These are phyloP conservation scores for Harpagus bidentatus DNA, from an alignment of 2,113 vertebrate genomes.

Conservation along the genomic window DNA sequence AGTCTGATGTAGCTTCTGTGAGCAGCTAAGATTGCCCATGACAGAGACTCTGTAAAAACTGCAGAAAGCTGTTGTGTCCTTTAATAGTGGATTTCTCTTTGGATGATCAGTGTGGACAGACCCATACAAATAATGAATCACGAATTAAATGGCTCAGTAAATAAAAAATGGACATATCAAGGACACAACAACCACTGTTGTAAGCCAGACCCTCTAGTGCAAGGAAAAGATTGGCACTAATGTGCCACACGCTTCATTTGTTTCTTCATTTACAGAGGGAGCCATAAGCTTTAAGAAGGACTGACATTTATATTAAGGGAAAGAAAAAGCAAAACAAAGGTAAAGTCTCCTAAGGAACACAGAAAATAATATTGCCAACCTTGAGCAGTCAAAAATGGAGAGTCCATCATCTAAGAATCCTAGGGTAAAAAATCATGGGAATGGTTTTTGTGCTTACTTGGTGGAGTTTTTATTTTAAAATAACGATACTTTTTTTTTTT, in stretches of 20 bases:
- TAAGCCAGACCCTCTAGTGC: neutral
- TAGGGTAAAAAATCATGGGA: neutral
- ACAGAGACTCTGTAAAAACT: neutral
- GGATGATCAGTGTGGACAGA: neutral
- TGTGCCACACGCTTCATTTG: slow-evolving; percentile 50
- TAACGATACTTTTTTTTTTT: neutral
- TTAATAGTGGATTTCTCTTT: neutral
- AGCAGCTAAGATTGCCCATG: neutral
- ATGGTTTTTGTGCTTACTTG: neutral
- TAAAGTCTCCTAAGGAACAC: neutral
- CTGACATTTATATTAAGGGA: slow-evolving; percentile 37
- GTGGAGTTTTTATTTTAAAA: neutral
- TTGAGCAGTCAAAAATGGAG: neutral
- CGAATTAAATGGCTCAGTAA: slow-evolving; percentile 42
- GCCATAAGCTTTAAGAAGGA: slow-evolving; percentile 42
- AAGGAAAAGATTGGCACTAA: slow-evolving; percentile 35
- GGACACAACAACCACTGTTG: neutral
- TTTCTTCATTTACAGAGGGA: slow-evolving; percentile 50
- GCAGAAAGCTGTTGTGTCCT: neutral
- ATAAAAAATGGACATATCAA: slow-evolving; percentile 51
- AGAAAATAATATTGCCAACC: neutral
- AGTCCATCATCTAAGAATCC: neutral
- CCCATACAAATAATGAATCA: neutral
- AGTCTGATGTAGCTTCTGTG: neutral
- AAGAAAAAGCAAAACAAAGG: slow-evolving; percentile 8